phyloP scores from a whole-genome alignment of 2,888 invertebrate genomes.

The Chymomyza fuscimana region DNA sequence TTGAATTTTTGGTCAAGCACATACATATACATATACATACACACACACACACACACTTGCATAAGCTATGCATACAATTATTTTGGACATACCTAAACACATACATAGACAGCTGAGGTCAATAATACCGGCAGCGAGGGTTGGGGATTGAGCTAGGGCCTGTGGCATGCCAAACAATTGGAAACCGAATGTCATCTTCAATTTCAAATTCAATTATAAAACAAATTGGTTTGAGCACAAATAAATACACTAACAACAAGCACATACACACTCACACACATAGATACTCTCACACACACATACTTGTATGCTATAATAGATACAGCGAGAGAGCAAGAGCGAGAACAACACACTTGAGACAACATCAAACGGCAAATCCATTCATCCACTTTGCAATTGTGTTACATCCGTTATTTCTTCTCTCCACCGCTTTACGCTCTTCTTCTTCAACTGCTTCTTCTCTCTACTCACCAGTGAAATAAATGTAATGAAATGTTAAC shows the following conservation, averaged over 20 bases:
- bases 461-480: constrained; percentile 49
- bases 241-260: constrained; percentile 51
- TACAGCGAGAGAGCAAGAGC: constrained; percentile 4
- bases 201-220: constrained; percentile 79
- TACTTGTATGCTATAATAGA: background rate
- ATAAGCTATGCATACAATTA: constrained; percentile 61
- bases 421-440: background rate
- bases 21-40: constrained; percentile 18
- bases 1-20: constrained; percentile 67
- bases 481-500: constrained; percentile 76
- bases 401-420: constrained; percentile 39
- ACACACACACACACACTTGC: constrained; percentile 18
- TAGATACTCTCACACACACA: constrained; percentile 20
- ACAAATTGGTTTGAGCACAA: constrained; percentile 72
- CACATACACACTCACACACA: constrained; percentile 11
- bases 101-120: constrained; percentile 53
- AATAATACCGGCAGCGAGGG: constrained; percentile 26
- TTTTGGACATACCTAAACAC: constrained; percentile 34
- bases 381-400: constrained; percentile 70
- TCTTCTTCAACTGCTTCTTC: background rate
- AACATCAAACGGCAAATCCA: constrained; percentile 69
- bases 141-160: constrained; percentile 53
- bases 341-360: constrained; percentile 40
- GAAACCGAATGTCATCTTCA: constrained; percentile 77
- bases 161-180: constrained; percentile 68